Base-by-base conservation (phyloP, 2,113 vertebrate species). In the Prietella phreatophila region DNA sequence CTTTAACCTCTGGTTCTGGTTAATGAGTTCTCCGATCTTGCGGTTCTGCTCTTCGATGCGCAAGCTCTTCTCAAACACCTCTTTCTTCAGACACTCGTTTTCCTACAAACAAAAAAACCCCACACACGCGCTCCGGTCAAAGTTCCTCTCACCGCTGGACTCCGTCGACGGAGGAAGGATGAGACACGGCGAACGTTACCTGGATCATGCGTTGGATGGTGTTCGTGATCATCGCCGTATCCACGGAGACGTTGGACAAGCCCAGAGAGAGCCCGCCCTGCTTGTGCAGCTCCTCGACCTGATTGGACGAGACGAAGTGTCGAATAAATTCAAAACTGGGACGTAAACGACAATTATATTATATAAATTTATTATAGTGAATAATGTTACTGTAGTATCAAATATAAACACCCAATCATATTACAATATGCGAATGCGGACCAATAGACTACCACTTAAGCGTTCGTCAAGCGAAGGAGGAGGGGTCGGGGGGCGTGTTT, bases 21-120 rank as follows among this genome's bases (percentile, higher is more conserved):
- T 96, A 82, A 99, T 97, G 82, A 99, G 91, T 83, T 99, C 98
- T 0, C 97, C 95, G 8, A 99, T 99, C 95, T 99, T 99, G 89
- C 93, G 96, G 89, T 98, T 99, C 93, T 98, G 98, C 90, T 99
- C 98, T 93, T 99, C 98, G 36, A 99, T 97, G 10, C 97, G 96
- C 86, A 94, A 94, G 92, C 97, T 99, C 93, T 99, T 99, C 89
- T 99, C 98, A 94, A 98, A 97, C 5, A 99, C 93, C 89, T 99
- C 98, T 73, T 98, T 98, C 93, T 99, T 99, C 87, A 99, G 93
- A 82, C 97, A 96, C 92, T 99, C 98, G 11, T 99, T 99, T 93
- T 99, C 98, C 98, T 99, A n/a, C n/a, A n/a, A n/a, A n/a, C n/a
- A 91, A 82, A 39, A 36, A 47, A 3, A 11, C 13, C 17, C 5